Base-by-base conservation (phyloP, 2,888 invertebrate genomes). In the Pachycephus smyrnensis region DNA sequence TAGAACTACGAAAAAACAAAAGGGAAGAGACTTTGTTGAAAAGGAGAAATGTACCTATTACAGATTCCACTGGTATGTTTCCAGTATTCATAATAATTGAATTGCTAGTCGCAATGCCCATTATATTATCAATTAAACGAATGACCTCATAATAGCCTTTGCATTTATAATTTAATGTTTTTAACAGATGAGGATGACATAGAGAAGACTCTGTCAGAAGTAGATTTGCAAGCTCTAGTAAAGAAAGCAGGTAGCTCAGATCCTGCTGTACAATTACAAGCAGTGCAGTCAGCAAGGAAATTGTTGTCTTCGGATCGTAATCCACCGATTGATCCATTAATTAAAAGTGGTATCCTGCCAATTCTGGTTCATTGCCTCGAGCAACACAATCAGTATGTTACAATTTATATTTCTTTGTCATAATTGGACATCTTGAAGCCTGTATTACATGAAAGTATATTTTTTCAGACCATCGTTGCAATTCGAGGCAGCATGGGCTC, bases 401-500 rank as follows among this genome's bases (percentile, higher is more conserved):
- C 68, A 31, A 68, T 77, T 68, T 75, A 73, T 23, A 73, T 75
- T 55, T 69, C 75, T 76, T 77, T 74, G 32, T 68, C 40, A 69
- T 68, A 79, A 75, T 69, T 77, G 12, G 6, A 37, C 35, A 35
- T 55, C 40, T 55, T 69, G 33, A 79, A 73, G 68, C 36, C 30
- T 71, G 3, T 32, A 35, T 40, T 77, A 33, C 73, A 73, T 55
- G 32, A 32, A 73, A 68, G 11, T 69, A 33, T 15, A 71, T 69
- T 79, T 73, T 79, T 82, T 23, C 90, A 96, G 96, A 90, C 97
- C 98, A 75, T 95, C 96, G 84, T 93, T 99, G 86, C 98, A 99
- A 92, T 99, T 99, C 91, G 99, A 99, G 93, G 98, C 98, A 68
- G 98, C 99, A 11, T 99, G 98, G 99, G 98, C 98, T 75, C 92